Conservation (phyloP, 92 coral and sea anemone species). For the Muricea muricata region DNA sequence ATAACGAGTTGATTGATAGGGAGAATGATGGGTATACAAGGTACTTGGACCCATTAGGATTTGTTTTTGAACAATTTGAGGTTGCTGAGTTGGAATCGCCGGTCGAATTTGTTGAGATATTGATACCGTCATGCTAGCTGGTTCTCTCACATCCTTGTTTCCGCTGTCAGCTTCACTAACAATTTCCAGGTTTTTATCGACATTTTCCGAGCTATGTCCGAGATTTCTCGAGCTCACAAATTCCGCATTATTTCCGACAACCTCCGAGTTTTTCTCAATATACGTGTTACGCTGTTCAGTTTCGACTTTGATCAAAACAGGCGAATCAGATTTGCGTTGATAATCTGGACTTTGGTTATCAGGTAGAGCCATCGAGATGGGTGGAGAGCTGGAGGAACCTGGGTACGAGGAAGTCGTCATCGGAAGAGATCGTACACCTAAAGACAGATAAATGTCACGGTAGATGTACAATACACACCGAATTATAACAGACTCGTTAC, state of each 20-base stretch:
- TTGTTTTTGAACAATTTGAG: neutral
- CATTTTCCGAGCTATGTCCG: neutral
- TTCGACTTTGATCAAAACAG: slow-evolving; percentile 27
- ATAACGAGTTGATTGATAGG: slow-evolving; percentile 15
- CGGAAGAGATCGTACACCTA: neutral
- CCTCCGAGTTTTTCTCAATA: neutral
- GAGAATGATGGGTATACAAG: slow-evolving; percentile 1
- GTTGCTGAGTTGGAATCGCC: neutral
- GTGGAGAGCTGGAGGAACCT: slow-evolving; percentile 19
- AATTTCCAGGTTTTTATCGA: neutral
- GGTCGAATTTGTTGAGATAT: neutral
- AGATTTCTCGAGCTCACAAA: neutral
- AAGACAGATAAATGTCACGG: neutral
- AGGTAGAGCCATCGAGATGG: slow-evolving; percentile 23
- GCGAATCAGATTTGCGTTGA: neutral
- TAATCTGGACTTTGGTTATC: neutral
- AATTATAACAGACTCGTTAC: no score
- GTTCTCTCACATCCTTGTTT: neutral
- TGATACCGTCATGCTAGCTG: neutral
- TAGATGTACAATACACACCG: no score
- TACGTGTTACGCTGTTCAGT: neutral
- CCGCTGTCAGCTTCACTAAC: neutral
- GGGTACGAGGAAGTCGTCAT: neutral
- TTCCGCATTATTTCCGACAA: no score
- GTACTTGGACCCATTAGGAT: neutral